Base-by-base conservation (phyloP, 2,797 vertebrate species). In the Pangasius djambal region DNA sequence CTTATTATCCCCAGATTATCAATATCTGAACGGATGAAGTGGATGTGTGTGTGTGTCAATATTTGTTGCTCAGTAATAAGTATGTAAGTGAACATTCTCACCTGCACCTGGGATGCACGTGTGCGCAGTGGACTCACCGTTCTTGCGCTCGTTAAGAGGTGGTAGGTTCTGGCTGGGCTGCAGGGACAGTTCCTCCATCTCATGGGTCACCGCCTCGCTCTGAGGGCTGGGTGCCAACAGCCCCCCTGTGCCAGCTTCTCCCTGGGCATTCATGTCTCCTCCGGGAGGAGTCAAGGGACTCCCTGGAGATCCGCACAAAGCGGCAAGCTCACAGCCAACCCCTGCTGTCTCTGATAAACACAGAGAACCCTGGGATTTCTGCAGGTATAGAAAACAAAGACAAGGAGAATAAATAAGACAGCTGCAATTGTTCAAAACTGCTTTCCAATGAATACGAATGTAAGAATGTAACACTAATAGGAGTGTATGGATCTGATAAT, bases 141-240 rank as follows among this genome's bases (percentile, higher is more conserved):
- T 99, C 95, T 97, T 99, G 90, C 98, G 97, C 92, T 99, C 98
- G 0, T 97, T 98, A 91, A 99, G 97, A 0, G 98, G 97, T 10
- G 97, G 98, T 72, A 99, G 95, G 87, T 94, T 97, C 92, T 96
- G 97, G 79, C 70, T 93, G 92, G 98, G 95, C 94, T 99, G 98
- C 93, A 99, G 93, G 0, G 98, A 97, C 92, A 99, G 96, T 85
- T 98, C 98, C 93, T 98, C 97, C 92, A 99, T 94, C 92, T 99
- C 98, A 0, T 99, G 97, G 3, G 97, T 98, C 86, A 99, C 97
- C 0, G 98, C 97, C 96, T 99, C 98, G n/a, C 98, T 99, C 88
- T 99, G 98, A 50, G 98, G 98, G 92, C 98, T 99, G 55, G 98
- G 96, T 70, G 96, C 96, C 83, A 99, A 96, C 69, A 97, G 93